Conservation (phyloP, 2,888 invertebrate genomes). For the Ornithoptera alexandrae region DNA sequence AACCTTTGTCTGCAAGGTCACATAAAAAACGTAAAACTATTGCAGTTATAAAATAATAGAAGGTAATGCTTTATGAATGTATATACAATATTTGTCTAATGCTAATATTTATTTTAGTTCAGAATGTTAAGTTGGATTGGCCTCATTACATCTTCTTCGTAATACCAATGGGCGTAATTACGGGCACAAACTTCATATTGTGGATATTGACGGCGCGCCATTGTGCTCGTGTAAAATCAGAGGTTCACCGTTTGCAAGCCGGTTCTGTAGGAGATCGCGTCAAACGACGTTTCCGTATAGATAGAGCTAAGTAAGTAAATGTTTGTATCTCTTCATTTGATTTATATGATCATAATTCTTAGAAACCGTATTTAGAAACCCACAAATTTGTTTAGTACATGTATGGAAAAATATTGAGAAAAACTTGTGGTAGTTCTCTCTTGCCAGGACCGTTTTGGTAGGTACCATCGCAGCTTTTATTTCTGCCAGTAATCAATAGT, state of each 20-base stretch:
- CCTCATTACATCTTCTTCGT: conserved; percentile 82
- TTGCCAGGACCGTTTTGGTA: no score
- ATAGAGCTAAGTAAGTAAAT: conserved; percentile 82
- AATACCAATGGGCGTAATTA: conserved; percentile 82
- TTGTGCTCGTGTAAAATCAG: conserved; percentile 86
- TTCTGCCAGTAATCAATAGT: no score
- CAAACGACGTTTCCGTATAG: conserved; percentile 82
- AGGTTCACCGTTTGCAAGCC: conserved; percentile 85
- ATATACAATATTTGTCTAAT: background rate
- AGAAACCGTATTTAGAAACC: background rate
- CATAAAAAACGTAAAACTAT: background rate
- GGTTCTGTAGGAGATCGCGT: conserved; percentile 81
- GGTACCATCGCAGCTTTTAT: no score
- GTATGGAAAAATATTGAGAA: background rate
- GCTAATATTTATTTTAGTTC: conserved; percentile 48
- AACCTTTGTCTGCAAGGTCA: background rate
- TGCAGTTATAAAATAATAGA: background rate
- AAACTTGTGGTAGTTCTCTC: no score
- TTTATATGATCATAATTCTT: background rate
- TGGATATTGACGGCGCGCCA: conserved; percentile 85
- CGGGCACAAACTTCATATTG: conserved; percentile 82
- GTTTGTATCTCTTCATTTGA: background rate
- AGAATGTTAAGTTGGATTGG: conserved; percentile 63
- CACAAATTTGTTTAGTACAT: background rate
- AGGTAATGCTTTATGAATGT: background rate